Conservation (phyloP, 2,888 invertebrate genomes). For the Drosophila kuntzei region DNA sequence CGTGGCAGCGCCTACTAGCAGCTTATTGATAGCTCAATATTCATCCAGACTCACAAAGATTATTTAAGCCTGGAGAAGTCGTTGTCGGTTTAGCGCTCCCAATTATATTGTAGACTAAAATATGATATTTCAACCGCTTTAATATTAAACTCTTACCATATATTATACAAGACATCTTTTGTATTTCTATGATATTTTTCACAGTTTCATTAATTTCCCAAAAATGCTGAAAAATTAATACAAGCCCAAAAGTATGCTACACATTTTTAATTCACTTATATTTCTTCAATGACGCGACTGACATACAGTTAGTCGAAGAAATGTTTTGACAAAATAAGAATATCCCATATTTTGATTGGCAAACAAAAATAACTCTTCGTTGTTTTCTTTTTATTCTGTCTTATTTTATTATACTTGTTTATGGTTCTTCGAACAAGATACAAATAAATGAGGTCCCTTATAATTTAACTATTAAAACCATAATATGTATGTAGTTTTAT, state of each 20-base stretch:
- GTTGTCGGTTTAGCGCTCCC: constrained; percentile 36
- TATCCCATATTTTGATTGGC: no score
- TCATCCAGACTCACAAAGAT: constrained; percentile 12
- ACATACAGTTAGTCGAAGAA: background rate
- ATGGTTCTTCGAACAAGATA: no score
- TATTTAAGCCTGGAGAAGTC: constrained; percentile 32
- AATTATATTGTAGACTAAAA: constrained; percentile 31
- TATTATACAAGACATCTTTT: background rate
- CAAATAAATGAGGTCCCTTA: no score
- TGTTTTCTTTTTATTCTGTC: no score
- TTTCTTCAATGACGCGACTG: no score
- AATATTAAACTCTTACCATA: background rate
- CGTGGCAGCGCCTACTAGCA: constrained; percentile 48
- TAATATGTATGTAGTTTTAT: no score
- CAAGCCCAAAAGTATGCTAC: constrained; percentile 2
- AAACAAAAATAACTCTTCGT: no score
- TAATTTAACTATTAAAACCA: no score
- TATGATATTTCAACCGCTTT: background rate
- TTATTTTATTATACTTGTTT: no score
- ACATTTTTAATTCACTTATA: background rate
- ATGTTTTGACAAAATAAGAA: background rate
- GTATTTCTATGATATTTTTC: background rate
- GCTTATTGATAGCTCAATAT: constrained; percentile 53
- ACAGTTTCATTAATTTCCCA: background rate
- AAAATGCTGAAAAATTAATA: background rate